Conservation (phyloP, 2,797 vertebrate species). For the Kryptolebias ocellatus region DNA sequence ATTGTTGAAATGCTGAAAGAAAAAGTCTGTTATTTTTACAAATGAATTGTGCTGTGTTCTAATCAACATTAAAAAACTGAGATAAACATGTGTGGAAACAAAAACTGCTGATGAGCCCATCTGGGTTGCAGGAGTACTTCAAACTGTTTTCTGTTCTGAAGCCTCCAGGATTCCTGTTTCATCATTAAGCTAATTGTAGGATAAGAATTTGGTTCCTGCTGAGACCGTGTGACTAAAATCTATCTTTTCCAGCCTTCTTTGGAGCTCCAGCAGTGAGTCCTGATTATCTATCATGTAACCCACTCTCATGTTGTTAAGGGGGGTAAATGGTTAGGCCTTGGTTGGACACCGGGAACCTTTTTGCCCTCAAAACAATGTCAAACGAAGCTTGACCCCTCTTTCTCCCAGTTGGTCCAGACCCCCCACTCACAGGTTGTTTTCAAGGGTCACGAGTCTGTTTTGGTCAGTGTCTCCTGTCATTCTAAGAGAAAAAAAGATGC, state of each 20-base stretch:
- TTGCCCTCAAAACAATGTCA: constrained; percentile 57
- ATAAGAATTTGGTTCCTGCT: neutral
- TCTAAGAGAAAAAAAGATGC: constrained; percentile 9
- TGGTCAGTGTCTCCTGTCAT: constrained; percentile 53
- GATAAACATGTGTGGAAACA: neutral
- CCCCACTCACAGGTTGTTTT: constrained; percentile 61
- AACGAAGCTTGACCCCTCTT: constrained; percentile 61
- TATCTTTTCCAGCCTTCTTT: neutral
- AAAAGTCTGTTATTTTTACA: neutral
- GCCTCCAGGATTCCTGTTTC: constrained; percentile 1
- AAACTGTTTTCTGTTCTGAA: neutral
- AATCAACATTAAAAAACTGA: neutral
- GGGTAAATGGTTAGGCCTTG: constrained; percentile 22
- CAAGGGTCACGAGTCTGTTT: constrained; percentile 56
- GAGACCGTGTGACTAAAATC: constrained; percentile 1
- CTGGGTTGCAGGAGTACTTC: neutral
- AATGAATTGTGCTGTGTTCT: neutral
- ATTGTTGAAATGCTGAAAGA: neutral
- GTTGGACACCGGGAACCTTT: constrained; percentile 44
- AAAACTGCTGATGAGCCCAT: neutral
- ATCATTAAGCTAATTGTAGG: neutral
- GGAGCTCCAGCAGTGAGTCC: neutral
- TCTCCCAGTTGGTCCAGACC: constrained; percentile 57
- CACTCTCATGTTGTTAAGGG: constrained; percentile 10
- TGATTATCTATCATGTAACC: constrained; percentile 13